Base-by-base conservation (phyloP, 2,113 vertebrate genomes). In the Mormyrus iriodes region DNA sequence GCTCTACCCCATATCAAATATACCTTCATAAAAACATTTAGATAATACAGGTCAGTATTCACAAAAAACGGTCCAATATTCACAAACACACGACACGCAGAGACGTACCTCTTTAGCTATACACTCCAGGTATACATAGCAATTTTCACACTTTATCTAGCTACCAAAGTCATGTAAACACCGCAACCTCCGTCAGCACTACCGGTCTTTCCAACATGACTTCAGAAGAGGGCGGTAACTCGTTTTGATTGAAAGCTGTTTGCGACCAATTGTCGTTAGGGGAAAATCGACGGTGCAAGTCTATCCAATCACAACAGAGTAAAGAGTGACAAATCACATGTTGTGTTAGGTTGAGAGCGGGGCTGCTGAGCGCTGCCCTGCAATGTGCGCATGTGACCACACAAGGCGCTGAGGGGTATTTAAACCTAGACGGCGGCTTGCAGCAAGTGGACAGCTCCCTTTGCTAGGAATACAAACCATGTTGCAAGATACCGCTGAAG, bases 391-490 rank as follows among this genome's bases (percentile, higher is more conserved):
- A 94, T 93, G 93, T 95, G 94, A 95, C 91, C 91, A 27, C 88
- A 65, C 91, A 90, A 90, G 90, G 94, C 92, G 93, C 92, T 94
- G 86, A 61, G 91, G 91, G 94, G 87, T 94, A 94, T 95, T 95
- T 95, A 95, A 95, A 92, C 91, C 91, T 88, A 92, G 91, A 89
- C 91, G 69, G 92, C 61, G 83, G 83, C 88, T 91, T 90, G 90
- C 85, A 90, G 86, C 91, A 91, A 92, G 91, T 93, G 93, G 93
- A 94, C 91, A 92, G 91, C 93, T 92, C 89, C 88, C 35, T 85
- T 5, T 24, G 42, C 35, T 79, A 88, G n/a, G 35, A 53, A 88
- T 79, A 42, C 4, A 31, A 73, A 27, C 83, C 10, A 55, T 39
- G n/a, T 10, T 65, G 61, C 55, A 42, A 58, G 46, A 21, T 31